phyloP scores from a whole-genome alignment of 2,113 vertebrate genomes.

The Sakesphorus luctuosus region DNA sequence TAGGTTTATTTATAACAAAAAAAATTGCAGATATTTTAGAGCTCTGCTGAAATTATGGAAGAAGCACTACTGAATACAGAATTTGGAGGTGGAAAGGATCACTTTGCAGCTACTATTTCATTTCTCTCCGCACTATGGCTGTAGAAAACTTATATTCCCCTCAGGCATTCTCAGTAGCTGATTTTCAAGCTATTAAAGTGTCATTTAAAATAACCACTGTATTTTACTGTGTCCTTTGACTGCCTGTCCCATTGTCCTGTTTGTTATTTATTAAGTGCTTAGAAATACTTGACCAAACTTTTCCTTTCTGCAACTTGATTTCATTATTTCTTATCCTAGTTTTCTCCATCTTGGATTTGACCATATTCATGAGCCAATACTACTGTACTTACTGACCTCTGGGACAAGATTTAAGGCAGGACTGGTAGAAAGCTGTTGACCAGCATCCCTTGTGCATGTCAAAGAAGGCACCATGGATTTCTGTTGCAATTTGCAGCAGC shows the following conservation, averaged over 20 bases:
- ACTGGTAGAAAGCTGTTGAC: neutral
- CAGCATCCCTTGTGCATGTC: neutral
- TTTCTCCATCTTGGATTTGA: neutral
- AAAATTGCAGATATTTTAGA: constrained; percentile 5
- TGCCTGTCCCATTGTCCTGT: neutral
- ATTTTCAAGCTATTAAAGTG: constrained; percentile 47
- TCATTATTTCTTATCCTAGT: neutral
- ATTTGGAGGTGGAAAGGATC: constrained; percentile 13
- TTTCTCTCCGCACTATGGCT: neutral
- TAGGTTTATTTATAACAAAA: constrained; percentile 34
- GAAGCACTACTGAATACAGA: constrained; percentile 17
- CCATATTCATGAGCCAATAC: neutral
- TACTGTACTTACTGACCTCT: neutral
- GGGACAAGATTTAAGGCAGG: neutral
- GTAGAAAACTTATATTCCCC: constrained; percentile 23
- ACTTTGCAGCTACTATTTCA: constrained; percentile 27
- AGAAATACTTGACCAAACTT: neutral
- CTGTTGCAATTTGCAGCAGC: neutral
- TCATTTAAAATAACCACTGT: constrained; percentile 20
- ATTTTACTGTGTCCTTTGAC: constrained; percentile 23
- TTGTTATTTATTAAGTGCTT: constrained; percentile 28
- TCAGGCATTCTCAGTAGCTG: neutral
- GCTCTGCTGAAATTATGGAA: constrained; percentile 3
- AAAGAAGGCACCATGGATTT: neutral
- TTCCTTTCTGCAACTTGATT: neutral